These are phyloP conservation scores for Sprattus sprattus DNA, from an alignment of 2,113 vertebrate species.

Conservation along the genomic window DNA sequence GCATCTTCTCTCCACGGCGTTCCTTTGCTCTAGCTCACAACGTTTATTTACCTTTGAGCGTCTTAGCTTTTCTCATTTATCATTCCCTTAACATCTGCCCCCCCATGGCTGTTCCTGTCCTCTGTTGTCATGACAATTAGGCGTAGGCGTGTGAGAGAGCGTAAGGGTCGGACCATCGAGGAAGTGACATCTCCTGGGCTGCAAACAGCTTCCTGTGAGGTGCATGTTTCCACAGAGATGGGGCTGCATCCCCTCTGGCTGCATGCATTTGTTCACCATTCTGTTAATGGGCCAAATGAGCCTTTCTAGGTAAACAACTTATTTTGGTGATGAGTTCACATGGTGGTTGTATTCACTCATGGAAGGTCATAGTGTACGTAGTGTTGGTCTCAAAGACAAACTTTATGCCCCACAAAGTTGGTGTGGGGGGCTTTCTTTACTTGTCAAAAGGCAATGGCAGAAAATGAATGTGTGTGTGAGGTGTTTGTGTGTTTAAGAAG, in stretches of 20 bases:
- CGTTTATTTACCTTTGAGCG: neutral
- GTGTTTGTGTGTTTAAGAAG: no score
- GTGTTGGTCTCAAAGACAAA: no score
- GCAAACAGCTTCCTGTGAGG: constrained; percentile 7
- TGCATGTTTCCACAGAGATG: neutral
- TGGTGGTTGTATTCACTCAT: no score
- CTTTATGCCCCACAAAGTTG: no score
- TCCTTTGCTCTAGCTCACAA: neutral
- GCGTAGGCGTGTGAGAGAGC: constrained; percentile 11
- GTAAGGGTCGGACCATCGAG: neutral
- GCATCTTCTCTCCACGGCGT: neutral
- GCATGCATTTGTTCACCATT: neutral
- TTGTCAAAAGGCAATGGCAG: no score
- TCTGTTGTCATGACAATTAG: constrained; percentile 13
- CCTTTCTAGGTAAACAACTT: neutral
- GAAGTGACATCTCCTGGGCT: constrained; percentile 14
- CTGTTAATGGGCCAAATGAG: neutral
- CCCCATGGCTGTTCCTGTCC: neutral
- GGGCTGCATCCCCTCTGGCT: neutral
- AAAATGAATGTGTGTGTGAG: no score
- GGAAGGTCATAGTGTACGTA: no score
- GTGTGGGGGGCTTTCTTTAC: no score
- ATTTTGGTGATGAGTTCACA: neutral
- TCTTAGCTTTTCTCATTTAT: neutral
- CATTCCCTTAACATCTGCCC: neutral